Base-by-base conservation (phyloP, 2,888 invertebrate genomes). In the Mythimna albipuncta region DNA sequence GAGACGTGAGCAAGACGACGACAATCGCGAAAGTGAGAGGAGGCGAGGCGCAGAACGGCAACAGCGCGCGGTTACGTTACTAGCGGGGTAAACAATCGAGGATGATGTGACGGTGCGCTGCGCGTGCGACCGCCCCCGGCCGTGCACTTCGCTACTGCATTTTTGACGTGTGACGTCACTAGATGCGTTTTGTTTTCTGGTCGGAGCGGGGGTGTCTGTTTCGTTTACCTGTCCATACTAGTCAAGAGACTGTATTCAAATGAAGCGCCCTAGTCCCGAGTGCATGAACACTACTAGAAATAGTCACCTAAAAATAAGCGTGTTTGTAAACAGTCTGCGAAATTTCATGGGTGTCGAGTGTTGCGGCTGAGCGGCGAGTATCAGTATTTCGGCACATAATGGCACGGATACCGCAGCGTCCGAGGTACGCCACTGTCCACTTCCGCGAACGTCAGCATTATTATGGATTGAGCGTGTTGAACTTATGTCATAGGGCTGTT, bases 21-120 rank as follows among this genome's bases (percentile, higher is more conserved):
- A 77, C 78, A 88, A 88, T 92, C 94, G 95, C 94, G 96, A 96
- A 96, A 96, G 96, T 96, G 96, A 96, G 96, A 95, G 95, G 95
- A 94, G 91, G 93, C 94, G 90, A 95, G 73, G 87, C 85, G 89
- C 93, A 89, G 90, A 89, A 90, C 92, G 96, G 96, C 96, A 96
- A 95, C 96, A 88, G 86, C 92, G 93, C 92, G 86, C 91, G 85
- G 91, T 93, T 95, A 95, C 95, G 94, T 94, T 93, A 93, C 93
- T 91, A 91, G 88, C 85, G 94, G 94, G 93, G 94, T 95, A 96
- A 96, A 95, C 95, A 96, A 94, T 95, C 94, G 93, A 91, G 90
- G 91, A 90, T 91, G 90, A 92, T 90, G 92, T 91, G 91, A 93
- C 93, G 91, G 91, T 89, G 92, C 90, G 91, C 87, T 93, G 94